These are phyloP conservation scores for Jaculus jaculus DNA, from an alignment of 2,113 vertebrate genomes.

Conservation along the genomic window DNA sequence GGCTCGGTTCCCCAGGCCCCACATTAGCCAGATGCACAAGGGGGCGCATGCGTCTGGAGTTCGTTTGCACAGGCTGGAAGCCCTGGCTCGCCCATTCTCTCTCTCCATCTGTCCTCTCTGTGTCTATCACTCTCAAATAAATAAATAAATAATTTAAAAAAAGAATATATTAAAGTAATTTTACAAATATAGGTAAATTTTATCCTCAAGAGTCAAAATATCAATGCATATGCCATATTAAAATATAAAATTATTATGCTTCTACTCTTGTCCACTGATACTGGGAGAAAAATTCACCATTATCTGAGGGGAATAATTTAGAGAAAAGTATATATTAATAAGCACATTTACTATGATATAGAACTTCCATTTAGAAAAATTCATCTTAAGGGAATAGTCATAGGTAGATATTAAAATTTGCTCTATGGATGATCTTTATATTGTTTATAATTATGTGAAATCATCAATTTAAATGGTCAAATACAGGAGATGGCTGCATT, in stretches of 20 bases:
- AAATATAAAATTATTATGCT: neutral
- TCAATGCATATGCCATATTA: neutral
- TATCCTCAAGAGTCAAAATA: constrained; percentile 14
- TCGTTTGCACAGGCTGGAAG: too few relatives aligned
- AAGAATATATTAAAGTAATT: too few relatives aligned
- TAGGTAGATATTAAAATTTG: neutral
- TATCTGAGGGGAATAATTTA: neutral
- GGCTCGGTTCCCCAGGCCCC: too few relatives aligned
- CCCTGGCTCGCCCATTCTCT: too few relatives aligned
- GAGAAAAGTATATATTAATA: neutral
- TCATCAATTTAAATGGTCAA: neutral
- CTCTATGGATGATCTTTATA: neutral
- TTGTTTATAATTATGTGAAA: neutral
- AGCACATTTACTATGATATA: neutral
- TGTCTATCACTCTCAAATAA: too few relatives aligned
- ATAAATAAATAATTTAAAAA: too few relatives aligned
- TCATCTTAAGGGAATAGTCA: neutral
- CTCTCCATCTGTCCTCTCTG: too few relatives aligned
- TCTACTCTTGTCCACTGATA: neutral
- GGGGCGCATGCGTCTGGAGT: too few relatives aligned
- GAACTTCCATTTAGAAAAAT: neutral
- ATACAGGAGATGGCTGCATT: neutral
- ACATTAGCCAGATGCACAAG: too few relatives aligned
- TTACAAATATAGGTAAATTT: constrained; percentile 1
- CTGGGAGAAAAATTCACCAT: neutral